Conservation (phyloP, 2,113 vertebrate species). For the cat (Felis catus) region F.catus_Fca126_mat1.0 CM031417.1:109382501-109383000, state of each 20-base stretch:
- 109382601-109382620: constrained; percentile 14
- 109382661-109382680: constrained; percentile 29
- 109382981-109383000: not conserved
- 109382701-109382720: constrained; percentile 34
- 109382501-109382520: constrained; percentile 45
- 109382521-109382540: constrained; percentile 36
- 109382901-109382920: not conserved
- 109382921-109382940: not conserved
- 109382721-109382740: not conserved
- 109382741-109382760: constrained; percentile 1
- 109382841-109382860: constrained; percentile 29
- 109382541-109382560: not conserved
- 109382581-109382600: constrained; percentile 43
- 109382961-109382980: constrained; percentile 1
- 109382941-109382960: not conserved
- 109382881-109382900: constrained; percentile 21
- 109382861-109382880: not conserved
- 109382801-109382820: not conserved
- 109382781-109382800: not conserved
- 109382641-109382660: constrained; percentile 52
- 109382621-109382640: constrained; percentile 48
- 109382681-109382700: not conserved
- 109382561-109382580: constrained; percentile 61
- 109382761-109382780: not conserved
- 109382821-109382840: not conserved